A percentile compares a stretch with the other conserved stretches of the same genome.
Conservation (phyloP, 1,140 invertebrate genomes). For the Maniola jurtina region DNA sequence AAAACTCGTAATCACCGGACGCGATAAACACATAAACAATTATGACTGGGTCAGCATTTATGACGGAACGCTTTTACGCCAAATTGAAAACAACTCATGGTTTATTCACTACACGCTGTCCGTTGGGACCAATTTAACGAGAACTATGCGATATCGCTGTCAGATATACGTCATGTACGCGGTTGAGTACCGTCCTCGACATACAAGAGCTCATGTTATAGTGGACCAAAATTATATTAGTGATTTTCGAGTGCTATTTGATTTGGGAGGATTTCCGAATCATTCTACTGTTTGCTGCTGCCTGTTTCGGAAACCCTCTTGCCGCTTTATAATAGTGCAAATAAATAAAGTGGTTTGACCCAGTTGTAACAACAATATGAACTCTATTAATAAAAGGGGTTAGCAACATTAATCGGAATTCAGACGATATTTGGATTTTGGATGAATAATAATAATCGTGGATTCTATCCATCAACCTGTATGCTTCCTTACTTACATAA, state of each 20-base stretch:
- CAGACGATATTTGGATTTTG: too few species aligned
- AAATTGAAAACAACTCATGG: constrained; percentile 76
- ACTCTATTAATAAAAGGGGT: not conserved
- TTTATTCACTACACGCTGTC: constrained; percentile 64
- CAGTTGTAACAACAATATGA: not conserved
- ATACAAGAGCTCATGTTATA: constrained; percentile 10
- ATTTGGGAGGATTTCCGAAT: constrained; percentile 14
- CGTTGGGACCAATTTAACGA: constrained; percentile 48
- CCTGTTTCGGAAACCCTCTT: not conserved
- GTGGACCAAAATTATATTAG: constrained; percentile 11
- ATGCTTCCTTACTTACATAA: too few species aligned
- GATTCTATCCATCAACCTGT: too few species aligned
- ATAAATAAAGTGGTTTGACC: constrained; percentile 1
- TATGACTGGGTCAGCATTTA: constrained; percentile 61
- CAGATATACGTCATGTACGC: constrained; percentile 14
- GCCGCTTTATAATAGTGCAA: not conserved
- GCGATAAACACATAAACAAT: constrained; percentile 46
- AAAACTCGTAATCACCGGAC: constrained; percentile 4
- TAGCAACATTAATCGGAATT: not conserved
- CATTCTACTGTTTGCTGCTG: not conserved
- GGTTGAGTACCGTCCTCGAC: not conserved
- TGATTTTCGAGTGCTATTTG: constrained; percentile 18
- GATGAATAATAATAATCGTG: too few species aligned
- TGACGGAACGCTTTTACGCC: constrained; percentile 71
- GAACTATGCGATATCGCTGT: constrained; percentile 42